Conservation (phyloP, 2,888 invertebrate genomes). For the Deroplatys truncata region DNA sequence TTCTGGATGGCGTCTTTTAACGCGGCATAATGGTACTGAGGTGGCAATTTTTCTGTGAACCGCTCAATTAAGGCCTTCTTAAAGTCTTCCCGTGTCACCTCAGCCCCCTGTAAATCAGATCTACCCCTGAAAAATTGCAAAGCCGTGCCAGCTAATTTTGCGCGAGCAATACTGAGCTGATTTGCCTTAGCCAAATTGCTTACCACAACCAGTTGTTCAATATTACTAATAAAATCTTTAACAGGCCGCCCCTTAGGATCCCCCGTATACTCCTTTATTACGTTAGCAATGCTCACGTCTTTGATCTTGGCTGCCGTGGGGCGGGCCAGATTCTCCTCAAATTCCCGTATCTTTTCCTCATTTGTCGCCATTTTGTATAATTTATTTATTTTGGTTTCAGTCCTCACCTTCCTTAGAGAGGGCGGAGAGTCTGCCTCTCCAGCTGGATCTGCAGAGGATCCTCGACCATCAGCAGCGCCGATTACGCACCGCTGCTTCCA, state of each 20-base stretch:
- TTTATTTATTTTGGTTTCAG: too few species aligned
- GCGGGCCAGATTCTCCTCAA: too few species aligned
- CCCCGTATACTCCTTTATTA: not conserved
- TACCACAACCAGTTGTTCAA: not conserved
- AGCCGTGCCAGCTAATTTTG: not conserved
- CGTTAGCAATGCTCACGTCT: too few species aligned
- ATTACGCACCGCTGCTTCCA: too few species aligned
- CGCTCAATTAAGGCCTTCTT: not conserved
- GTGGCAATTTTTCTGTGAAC: not conserved
- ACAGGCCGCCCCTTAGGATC: not conserved
- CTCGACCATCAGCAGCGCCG: too few species aligned
- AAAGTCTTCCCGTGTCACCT: not conserved
- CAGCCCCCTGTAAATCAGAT: not conserved
- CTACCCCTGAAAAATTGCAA: not conserved
- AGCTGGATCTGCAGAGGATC: too few species aligned
- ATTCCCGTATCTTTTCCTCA: too few species aligned
- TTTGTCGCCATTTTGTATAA: not conserved
- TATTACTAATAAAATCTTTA: not conserved
- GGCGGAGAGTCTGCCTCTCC: too few species aligned
- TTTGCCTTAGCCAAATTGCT: not conserved
- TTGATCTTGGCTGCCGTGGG: too few species aligned
- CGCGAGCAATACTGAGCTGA: not conserved
- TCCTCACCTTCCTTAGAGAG: too few species aligned
- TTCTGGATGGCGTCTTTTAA: not conserved
- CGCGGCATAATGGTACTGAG: not conserved